Conservation (phyloP, 2,888 invertebrate genomes). For the Caenorhabditis becei region DNA sequence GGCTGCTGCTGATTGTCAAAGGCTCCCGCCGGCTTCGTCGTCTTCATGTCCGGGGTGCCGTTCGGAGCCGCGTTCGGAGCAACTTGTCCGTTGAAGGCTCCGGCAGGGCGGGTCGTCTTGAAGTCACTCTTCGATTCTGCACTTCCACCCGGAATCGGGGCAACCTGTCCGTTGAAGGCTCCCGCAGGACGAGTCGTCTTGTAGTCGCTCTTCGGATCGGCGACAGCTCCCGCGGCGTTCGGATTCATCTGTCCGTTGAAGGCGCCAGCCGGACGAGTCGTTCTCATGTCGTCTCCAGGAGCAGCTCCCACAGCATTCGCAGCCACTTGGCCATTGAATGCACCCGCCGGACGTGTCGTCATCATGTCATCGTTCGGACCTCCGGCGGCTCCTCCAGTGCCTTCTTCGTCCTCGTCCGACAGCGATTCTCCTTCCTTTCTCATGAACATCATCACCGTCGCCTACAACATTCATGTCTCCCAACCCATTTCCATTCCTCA, state of each 20-base stretch:
- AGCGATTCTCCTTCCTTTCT: constrained; percentile 39
- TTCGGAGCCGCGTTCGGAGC: neutral
- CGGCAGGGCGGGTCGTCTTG: neutral
- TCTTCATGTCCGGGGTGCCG: neutral
- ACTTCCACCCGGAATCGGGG: neutral
- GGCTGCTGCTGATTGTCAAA: constrained; percentile 19
- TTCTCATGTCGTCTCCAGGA: constrained; percentile 13
- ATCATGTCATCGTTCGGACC: constrained; percentile 7
- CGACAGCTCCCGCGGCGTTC: neutral
- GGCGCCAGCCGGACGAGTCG: constrained; percentile 30
- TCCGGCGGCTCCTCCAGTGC: neutral
- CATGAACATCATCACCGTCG: constrained; percentile 37
- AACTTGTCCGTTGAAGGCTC: neutral
- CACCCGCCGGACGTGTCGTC: constrained; percentile 27
- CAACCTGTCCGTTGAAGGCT: constrained; percentile 1
- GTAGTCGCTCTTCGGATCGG: constrained; percentile 8
- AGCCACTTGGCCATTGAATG: constrained; percentile 13
- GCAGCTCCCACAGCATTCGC: neutral
- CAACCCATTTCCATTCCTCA: neutral
- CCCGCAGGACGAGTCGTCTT: constrained; percentile 8
- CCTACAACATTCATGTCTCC: constrained; percentile 5
- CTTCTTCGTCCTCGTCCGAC: constrained; percentile 35
- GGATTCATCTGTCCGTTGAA: constrained; percentile 23
- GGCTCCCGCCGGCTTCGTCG: constrained; percentile 15
- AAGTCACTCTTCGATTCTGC: neutral